Conservation (phyloP, 2,113 vertebrate species). For the Pangasianodon hypophthalmus region DNA sequence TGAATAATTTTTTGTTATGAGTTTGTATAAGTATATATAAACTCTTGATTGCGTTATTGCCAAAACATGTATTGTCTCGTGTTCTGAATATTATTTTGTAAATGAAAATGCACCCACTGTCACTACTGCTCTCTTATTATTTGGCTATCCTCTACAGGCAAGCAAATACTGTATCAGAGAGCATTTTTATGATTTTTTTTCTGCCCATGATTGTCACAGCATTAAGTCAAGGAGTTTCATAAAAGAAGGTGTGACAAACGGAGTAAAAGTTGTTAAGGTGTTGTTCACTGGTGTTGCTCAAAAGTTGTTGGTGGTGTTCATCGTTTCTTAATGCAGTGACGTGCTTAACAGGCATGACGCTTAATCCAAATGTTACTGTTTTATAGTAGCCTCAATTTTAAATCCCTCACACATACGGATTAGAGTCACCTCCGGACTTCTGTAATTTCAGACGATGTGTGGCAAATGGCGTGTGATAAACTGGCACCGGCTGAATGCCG, state of each 20-base stretch:
- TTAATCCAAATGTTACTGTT: constrained; percentile 8
- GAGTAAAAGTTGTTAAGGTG: background rate
- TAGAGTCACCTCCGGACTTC: background rate
- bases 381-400: constrained; percentile 1
- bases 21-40: background rate
- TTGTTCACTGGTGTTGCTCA: background rate
- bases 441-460: constrained; percentile 8
- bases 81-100: background rate
- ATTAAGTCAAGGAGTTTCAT: background rate
- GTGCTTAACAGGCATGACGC: background rate
- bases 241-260: background rate
- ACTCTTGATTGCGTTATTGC: background rate
- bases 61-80: background rate
- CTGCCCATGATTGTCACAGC: background rate
- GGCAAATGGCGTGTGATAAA: constrained; percentile 6
- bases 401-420: constrained; percentile 10
- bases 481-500: constrained; percentile 3
- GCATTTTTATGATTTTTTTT: background rate
- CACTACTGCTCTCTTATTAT: background rate
- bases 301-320: background rate
- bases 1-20: background rate
- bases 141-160: background rate
- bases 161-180: background rate
- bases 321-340: background rate
- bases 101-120: background rate